Conservation (phyloP, 1,140 invertebrate species). For the Dendrolimus punctatus region DNA sequence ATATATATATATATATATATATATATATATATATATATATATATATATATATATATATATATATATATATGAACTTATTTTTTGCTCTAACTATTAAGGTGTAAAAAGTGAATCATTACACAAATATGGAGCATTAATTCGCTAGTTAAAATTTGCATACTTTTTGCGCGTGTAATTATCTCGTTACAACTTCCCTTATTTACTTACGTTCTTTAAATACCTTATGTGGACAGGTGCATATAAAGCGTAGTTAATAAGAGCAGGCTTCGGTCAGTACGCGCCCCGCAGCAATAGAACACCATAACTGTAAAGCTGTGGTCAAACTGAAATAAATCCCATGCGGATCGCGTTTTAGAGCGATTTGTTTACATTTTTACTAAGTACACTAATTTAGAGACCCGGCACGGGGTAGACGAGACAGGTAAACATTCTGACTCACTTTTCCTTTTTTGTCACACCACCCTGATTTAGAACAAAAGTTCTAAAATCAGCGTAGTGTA, state of each 20-base stretch:
- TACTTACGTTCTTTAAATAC: neutral
- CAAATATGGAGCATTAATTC: slow-evolving; percentile 7
- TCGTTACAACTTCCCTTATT: slow-evolving; percentile 2
- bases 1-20: too few relatives aligned
- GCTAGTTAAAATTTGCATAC: neutral
- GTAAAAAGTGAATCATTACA: slow-evolving; percentile 13
- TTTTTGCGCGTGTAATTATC: slow-evolving; percentile 1
- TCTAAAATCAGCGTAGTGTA: too few relatives aligned
- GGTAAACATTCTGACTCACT: too few relatives aligned
- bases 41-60: too few relatives aligned
- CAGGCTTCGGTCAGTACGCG: slow-evolving; percentile 19
- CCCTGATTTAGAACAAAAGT: too few relatives aligned
- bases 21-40: too few relatives aligned
- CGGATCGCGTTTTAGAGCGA: too few relatives aligned
- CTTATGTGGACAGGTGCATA: slow-evolving; percentile 6
- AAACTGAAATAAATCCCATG: too few relatives aligned
- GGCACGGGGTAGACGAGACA: too few relatives aligned
- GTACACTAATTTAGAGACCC: too few relatives aligned
- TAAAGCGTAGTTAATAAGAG: slow-evolving; percentile 18
- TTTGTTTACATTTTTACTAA: too few relatives aligned
- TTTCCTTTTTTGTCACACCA: too few relatives aligned
- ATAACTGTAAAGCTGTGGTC: slow-evolving; percentile 30
- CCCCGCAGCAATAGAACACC: slow-evolving; percentile 37
- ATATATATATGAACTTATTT: neutral
- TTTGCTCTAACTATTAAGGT: slow-evolving; percentile 1